A percentile compares a stretch with the other conserved stretches of the same genome.
phyloP scores from a whole-genome alignment of 1,140 invertebrate species.

The Periplaneta americana region DNA sequence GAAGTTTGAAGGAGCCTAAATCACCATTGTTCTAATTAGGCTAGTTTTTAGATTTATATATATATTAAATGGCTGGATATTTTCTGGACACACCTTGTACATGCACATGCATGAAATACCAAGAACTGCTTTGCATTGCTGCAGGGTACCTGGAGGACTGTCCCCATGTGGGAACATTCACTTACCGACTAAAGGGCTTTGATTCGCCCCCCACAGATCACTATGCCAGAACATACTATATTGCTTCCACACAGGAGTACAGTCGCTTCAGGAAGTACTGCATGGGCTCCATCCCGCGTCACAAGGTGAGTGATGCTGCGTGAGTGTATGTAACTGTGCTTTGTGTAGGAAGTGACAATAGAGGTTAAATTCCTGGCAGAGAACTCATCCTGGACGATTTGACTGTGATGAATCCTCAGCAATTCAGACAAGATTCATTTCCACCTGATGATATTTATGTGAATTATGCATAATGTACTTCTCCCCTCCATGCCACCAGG shows the following conservation, averaged over 20 bases:
- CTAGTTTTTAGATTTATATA: no score
- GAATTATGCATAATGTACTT: no score
- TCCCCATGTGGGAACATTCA: conserved; percentile 80
- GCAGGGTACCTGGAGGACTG: conserved; percentile 84
- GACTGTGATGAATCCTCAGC: no score
- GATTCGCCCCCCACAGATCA: conserved; percentile 79
- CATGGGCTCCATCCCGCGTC: conserved; percentile 69
- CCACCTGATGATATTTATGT: no score
- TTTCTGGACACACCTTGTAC: no score
- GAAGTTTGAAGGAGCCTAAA: no score
- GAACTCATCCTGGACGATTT: neutral
- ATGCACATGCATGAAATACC: no score
- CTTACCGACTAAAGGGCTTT: conserved; percentile 87
- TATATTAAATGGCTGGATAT: no score
- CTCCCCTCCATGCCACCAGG: no score
- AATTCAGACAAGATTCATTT: no score
- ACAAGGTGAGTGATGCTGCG: conserved; percentile 51
- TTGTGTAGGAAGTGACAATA: conserved; percentile 48
- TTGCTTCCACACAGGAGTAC: conserved; percentile 45
- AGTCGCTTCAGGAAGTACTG: conserved; percentile 50
- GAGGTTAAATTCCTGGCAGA: neutral
- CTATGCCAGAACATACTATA: conserved; percentile 79
- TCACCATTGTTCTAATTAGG: no score
- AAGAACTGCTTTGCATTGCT: no score
- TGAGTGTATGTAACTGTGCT: conserved; percentile 18